Conservation (phyloP, 2,113 vertebrate genomes). For the Pica pica region DNA sequence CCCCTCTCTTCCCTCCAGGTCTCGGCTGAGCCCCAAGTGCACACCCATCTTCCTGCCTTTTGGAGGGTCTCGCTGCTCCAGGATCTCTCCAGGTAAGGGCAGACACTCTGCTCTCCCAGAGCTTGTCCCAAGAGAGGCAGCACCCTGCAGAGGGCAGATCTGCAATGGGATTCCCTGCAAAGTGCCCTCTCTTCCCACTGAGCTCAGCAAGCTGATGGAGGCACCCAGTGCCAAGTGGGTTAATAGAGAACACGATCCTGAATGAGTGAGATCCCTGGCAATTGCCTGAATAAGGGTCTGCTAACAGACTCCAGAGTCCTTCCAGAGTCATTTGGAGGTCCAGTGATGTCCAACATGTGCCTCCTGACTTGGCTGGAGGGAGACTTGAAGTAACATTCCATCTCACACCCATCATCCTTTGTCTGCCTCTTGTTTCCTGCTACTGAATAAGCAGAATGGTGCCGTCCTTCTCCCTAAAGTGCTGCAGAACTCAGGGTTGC, state of each 20-base stretch:
- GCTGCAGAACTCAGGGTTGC: background rate
- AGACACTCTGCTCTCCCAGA: background rate
- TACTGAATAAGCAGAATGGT: background rate
- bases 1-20: background rate
- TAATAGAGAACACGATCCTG: background rate
- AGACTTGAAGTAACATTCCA: background rate
- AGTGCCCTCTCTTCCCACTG: background rate
- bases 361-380: background rate
- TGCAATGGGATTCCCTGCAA: background rate
- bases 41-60: background rate
- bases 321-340: background rate
- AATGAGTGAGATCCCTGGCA: background rate
- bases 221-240: background rate
- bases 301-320: background rate
- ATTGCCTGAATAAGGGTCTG: background rate
- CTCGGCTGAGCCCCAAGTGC: background rate
- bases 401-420: background rate
- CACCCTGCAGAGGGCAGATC: background rate
- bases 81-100: background rate
- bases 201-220: background rate
- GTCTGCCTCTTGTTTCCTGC: background rate
- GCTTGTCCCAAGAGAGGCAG: background rate
- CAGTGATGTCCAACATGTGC: background rate
- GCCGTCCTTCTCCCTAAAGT: background rate
- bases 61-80: background rate